Evolutionary conservation across 2,113 vertebrate species (phyloP), one percentile per base, ranked within the genome.

Genomic region (Sturnus vulgaris): DNA sequence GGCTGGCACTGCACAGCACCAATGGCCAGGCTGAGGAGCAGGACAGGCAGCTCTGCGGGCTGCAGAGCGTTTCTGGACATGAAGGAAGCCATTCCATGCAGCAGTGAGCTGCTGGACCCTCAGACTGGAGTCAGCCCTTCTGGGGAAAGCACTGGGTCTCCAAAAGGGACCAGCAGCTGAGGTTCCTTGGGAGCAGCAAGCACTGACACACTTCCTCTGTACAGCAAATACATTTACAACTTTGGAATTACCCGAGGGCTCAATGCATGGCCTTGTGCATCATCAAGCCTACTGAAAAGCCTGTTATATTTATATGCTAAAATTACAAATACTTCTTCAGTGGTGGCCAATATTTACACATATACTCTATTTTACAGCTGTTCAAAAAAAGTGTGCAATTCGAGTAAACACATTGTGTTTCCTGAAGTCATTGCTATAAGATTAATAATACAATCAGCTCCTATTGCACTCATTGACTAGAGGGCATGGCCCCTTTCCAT

Each of bases 401-500:
- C 95, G 97, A 97, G 96, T 97, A 95, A 97, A 96, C 85, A 95
- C 83, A 86, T 85, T 60, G 95, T 85, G 91, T 96, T 96, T 98
- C 96, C 97, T 98, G 97, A 98, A 98, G 82, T 95, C 93, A 86
- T 83, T 88, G 87, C 82, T 96, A 90, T 96, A n/a, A 82, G 88
- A 94, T 98, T 76, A 94, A 91, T 76, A 95, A 94, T 95, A 98
- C 95, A 97, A 96, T 97, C 97, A 95, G 96, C 97, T 96, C 96
- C 94, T 98, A 98, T 98, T 98, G 98, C 98, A 98, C 98, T 98
- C 97, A 81, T 86, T 90, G 92, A 82, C 95, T 85, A 78, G 82
- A 95, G 95, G 93, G 55, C 89, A 85, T 40, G 89, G 92, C 94
- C 97, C 94, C 84, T 86, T 87, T 91, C 75, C 53, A 64, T 92